These are phyloP conservation scores for Bufo gargarizans DNA, from an alignment of 2,113 vertebrate species.

Conservation along the genomic window DNA sequence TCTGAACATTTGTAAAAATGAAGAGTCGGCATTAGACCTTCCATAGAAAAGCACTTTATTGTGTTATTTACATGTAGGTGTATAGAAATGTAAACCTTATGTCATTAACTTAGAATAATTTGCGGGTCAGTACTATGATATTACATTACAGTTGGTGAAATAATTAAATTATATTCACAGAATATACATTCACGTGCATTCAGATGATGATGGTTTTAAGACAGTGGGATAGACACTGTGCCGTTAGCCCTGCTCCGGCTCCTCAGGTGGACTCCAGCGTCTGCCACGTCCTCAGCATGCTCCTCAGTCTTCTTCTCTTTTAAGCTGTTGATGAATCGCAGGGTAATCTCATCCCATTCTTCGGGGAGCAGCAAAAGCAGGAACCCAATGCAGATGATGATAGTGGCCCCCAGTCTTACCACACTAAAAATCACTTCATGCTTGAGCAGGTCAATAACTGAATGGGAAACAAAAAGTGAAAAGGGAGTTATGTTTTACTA, in stretches of 20 bases:
- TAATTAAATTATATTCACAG: conserved; percentile 81
- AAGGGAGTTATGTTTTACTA: background rate
- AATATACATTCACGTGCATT: conserved; percentile 77
- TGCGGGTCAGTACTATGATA: conserved; percentile 67
- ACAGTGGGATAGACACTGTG: conserved; percentile 89
- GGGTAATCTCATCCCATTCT: conserved; percentile 95
- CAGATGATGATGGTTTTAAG: conserved; percentile 67
- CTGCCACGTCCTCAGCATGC: conserved; percentile 84
- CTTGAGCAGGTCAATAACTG: conserved; percentile 94
- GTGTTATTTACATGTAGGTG: conserved; percentile 73
- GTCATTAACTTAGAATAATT: conserved; percentile 70
- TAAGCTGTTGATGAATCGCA: conserved; percentile 90
- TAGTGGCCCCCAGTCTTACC: conserved; percentile 91
- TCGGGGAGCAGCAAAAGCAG: conserved; percentile 93
- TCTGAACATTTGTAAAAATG: background rate
- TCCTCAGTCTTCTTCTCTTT: conserved; percentile 95
- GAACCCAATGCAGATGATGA: conserved; percentile 95
- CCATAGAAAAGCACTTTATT: conserved; percentile 75
- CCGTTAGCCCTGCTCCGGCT: conserved; percentile 92
- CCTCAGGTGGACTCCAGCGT: conserved; percentile 82
- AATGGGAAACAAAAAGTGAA: background rate
- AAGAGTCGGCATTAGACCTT: background rate
- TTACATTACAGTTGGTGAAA: conserved; percentile 75
- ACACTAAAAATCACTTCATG: conserved; percentile 97
- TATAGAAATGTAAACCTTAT: conserved; percentile 84